These are phyloP conservation scores for Lepus europaeus DNA, from an alignment of 2,113 vertebrate species.

Conservation along the genomic window DNA sequence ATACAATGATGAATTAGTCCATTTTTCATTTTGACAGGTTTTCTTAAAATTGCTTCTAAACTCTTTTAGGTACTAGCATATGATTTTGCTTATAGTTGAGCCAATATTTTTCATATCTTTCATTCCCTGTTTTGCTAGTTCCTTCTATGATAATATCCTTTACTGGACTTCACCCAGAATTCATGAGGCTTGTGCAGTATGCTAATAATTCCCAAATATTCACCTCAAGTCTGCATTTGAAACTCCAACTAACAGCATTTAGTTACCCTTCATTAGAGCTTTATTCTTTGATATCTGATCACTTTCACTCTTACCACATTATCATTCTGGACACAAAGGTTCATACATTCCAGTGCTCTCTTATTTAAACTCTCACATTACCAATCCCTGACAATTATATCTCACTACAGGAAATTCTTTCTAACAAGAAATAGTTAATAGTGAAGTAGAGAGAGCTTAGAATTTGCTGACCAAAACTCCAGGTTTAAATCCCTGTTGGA, in stretches of 20 bases:
- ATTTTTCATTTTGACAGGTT: slow-evolving; percentile 75
- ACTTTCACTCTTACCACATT: neutral
- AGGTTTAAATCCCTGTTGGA: neutral
- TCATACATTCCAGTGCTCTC: neutral
- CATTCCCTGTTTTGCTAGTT: slow-evolving; percentile 21
- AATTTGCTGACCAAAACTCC: neutral
- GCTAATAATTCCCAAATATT: neutral
- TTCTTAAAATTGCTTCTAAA: slow-evolving; percentile 57
- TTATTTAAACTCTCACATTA: neutral
- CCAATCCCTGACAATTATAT: neutral
- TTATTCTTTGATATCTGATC: neutral
- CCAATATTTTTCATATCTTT: neutral
- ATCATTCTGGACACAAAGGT: neutral
- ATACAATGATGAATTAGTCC: slow-evolving; percentile 55
- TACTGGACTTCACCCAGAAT: neutral
- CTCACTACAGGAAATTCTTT: neutral
- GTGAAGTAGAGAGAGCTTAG: neutral
- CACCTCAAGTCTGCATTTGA: neutral
- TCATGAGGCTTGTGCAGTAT: neutral
- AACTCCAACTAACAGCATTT: neutral
- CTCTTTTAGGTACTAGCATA: slow-evolving; percentile 12
- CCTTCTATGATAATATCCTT: neutral
- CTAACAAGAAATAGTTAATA: neutral
- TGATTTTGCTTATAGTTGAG: slow-evolving; percentile 58
- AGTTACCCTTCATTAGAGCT: neutral